A percentile compares a stretch with the other conserved stretches of the same genome.
phyloP scores from a whole-genome alignment of 2,888 invertebrate genomes.

The Hanleya hanleyi region DNA sequence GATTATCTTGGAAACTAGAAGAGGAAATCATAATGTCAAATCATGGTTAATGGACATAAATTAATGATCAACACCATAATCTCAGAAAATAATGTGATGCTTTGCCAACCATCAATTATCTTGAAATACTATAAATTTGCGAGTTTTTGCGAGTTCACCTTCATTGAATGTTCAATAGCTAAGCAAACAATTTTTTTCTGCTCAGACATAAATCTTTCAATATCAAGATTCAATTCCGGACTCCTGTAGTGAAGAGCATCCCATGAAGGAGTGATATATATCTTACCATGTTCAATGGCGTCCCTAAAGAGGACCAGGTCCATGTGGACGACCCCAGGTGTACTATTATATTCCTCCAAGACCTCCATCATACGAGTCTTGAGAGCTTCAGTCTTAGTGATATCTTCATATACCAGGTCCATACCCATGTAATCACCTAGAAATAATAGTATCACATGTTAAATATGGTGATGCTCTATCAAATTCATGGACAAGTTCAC shows the following conservation, averaged over 20 bases:
- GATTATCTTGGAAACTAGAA: slow-evolving; percentile 82
- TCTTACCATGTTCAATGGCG: slow-evolving; percentile 83
- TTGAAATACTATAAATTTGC: too few species aligned
- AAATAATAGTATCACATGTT: neutral
- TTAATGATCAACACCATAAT: too few species aligned
- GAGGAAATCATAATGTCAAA: neutral
- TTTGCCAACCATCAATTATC: too few species aligned
- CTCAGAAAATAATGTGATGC: too few species aligned
- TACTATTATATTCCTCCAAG: slow-evolving; percentile 86
- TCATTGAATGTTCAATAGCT: too few species aligned
- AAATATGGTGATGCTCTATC: neutral
- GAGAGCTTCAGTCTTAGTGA: slow-evolving; percentile 79
- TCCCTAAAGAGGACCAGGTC: slow-evolving; percentile 90
- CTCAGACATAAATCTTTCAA: too few species aligned
- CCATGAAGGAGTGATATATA: neutral
- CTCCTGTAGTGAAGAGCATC: too few species aligned
- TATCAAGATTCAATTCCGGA: too few species aligned
- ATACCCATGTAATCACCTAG: slow-evolving; percentile 87
- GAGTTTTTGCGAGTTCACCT: too few species aligned
- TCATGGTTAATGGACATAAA: neutral
- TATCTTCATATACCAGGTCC: slow-evolving; percentile 85
- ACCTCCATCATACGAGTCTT: slow-evolving; percentile 77
- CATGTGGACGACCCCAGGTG: slow-evolving; percentile 85
- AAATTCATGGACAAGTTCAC: neutral
- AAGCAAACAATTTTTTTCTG: too few species aligned